Evolutionary conservation across 2,888 invertebrate species (phyloP).

Genomic region (Eilema caniola): DNA sequence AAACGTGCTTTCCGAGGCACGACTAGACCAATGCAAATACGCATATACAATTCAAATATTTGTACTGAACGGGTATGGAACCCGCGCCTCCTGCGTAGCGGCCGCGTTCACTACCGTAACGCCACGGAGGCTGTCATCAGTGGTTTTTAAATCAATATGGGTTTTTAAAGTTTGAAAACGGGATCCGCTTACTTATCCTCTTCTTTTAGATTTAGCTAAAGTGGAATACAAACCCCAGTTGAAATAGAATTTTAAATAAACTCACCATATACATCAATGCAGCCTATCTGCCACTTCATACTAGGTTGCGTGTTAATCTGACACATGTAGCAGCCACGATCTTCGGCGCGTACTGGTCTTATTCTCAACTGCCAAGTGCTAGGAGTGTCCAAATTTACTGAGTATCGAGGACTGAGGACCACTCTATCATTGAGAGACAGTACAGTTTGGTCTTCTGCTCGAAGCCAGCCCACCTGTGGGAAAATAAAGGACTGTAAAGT

Average conservation of each 20-base stretch:
- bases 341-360: constrained; percentile 92
- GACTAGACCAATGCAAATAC: too few relatives aligned
- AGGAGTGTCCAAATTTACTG: constrained; percentile 93
- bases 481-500: background rate
- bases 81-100: too few relatives aligned
- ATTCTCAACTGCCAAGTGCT: constrained; percentile 95
- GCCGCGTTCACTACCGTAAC: too few relatives aligned
- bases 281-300: constrained; percentile 95
- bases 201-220: background rate
- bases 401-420: constrained; percentile 94
- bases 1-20: too few relatives aligned
- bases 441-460: constrained; percentile 96
- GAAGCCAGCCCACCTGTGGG: constrained; percentile 95
- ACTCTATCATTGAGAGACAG: constrained; percentile 94
- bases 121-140: too few relatives aligned
- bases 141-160: too few relatives aligned
- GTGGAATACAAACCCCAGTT: background rate
- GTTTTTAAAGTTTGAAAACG: too few relatives aligned
- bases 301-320: constrained; percentile 94
- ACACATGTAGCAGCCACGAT: constrained; percentile 96
- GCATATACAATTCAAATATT: too few relatives aligned
- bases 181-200: background rate
- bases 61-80: too few relatives aligned
- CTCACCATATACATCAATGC: constrained; percentile 95
- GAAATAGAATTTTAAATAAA: constrained; percentile 28